A percentile compares a stretch with the other conserved stretches of the same genome.
Conservation (phyloP, 2,888 invertebrate genomes). For the Patella caerulea region DNA sequence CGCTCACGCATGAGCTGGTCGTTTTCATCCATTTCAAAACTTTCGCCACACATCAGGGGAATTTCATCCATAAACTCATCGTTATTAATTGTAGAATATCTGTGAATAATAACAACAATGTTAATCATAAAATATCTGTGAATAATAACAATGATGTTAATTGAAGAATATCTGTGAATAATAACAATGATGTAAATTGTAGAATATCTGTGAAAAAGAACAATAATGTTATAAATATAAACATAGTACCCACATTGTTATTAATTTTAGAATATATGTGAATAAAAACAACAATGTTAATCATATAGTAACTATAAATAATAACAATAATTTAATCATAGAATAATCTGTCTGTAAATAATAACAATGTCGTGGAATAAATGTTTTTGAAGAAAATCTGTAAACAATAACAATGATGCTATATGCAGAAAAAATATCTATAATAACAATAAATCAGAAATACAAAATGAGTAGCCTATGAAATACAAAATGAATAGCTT, state of each 20-base stretch:
- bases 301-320: not conserved
- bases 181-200: not conserved
- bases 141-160: not conserved
- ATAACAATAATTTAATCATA: not conserved
- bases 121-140: too few relatives aligned
- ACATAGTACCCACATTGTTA: constrained; percentile 36
- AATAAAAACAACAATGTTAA: not conserved
- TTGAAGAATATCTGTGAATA: not conserved
- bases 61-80: constrained; percentile 67
- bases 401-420: too few relatives aligned
- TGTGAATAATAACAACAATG: not conserved
- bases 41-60: constrained; percentile 68
- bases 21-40: constrained; percentile 72
- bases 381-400: too few relatives aligned
- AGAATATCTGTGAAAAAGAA: too few relatives aligned
- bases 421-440: too few relatives aligned
- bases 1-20: constrained; percentile 71
- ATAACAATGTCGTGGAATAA: not conserved
- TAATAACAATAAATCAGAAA: too few relatives aligned
- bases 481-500: too few relatives aligned
- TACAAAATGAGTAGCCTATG: too few relatives aligned
- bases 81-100: constrained; percentile 38
- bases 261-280: constrained; percentile 26
- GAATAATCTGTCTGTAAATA: not conserved
- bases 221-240: too few relatives aligned